Percentiles rank a stretch among this genome's conserved stretches.
Evolutionary conservation across 2,113 vertebrate genomes (phyloP).

Genomic region (Stercorarius parasiticus): DNA sequence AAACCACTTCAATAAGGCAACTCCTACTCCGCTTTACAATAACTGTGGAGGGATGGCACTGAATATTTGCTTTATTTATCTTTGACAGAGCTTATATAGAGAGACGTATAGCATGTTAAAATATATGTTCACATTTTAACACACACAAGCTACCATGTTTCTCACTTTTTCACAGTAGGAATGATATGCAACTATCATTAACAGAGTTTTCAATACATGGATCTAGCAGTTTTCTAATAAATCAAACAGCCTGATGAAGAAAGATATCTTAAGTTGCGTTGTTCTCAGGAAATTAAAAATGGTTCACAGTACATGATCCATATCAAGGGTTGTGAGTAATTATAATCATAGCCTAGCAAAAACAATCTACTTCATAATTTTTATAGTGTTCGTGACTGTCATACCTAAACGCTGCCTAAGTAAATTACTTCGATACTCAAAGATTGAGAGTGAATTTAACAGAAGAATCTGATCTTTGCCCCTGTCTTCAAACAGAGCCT

Average conservation of each 20-base stretch:
- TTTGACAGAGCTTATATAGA: not conserved
- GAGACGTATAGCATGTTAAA: not conserved
- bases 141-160: not conserved
- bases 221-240: constrained; percentile 11
- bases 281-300: constrained; percentile 55
- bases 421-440: not conserved
- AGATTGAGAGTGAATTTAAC: not conserved
- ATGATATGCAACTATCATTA: not conserved
- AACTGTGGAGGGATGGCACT: not conserved
- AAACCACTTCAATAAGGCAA: not conserved
- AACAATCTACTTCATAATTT: not conserved
- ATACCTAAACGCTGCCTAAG: not conserved
- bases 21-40: not conserved
- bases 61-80: not conserved
- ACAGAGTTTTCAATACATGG: not conserved
- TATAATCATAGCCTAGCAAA: constrained; percentile 25
- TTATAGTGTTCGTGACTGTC: not conserved
- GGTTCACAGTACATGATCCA: not conserved
- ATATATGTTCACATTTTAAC: not conserved
- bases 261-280: not conserved
- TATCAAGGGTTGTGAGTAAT: not conserved
- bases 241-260: not conserved
- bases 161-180: not conserved
- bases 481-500: not conserved
- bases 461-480: not conserved